A percentile compares a stretch with the other conserved stretches of the same genome.
These are phyloP conservation scores for Anthophora plumipes DNA, from an alignment of 2,888 invertebrate species.

Conservation along the genomic window DNA sequence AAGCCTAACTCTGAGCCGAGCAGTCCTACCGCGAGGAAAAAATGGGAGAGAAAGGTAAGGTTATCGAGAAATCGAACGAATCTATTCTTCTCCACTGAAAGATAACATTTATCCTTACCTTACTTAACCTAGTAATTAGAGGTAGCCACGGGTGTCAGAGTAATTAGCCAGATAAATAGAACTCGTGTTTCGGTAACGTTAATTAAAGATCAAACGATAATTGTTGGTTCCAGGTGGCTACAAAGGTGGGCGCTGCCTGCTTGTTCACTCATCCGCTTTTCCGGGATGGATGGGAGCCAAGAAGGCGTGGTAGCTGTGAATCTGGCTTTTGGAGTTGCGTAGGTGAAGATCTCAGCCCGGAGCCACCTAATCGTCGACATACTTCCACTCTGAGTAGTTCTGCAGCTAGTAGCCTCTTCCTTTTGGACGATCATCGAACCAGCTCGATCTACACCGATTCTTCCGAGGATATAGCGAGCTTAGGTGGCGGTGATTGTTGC, in stretches of 20 bases:
- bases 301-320: constrained; percentile 93
- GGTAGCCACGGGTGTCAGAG: too few species aligned
- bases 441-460: constrained; percentile 95
- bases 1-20: constrained; percentile 83
- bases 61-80: neutral
- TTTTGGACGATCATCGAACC: constrained; percentile 88
- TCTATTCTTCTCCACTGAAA: neutral
- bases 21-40: constrained; percentile 83
- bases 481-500: constrained; percentile 91
- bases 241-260: constrained; percentile 86
- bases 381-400: constrained; percentile 85
- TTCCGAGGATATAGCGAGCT: constrained; percentile 93
- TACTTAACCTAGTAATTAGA: neutral
- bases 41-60: constrained; percentile 83
- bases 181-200: neutral
- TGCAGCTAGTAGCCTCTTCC: constrained; percentile 86
- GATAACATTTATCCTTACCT: too few species aligned
- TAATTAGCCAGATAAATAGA: too few species aligned
- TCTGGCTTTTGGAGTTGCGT: constrained; percentile 96
- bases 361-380: constrained; percentile 82
- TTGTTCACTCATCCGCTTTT: constrained; percentile 87
- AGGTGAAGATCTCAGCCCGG: constrained; percentile 89
- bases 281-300: constrained; percentile 85
- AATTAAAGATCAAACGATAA: constrained; percentile 14
- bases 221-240: constrained; percentile 77